Conservation (phyloP, 2,888 invertebrate genomes). For the Vannuccia rotundouncinata region DNA sequence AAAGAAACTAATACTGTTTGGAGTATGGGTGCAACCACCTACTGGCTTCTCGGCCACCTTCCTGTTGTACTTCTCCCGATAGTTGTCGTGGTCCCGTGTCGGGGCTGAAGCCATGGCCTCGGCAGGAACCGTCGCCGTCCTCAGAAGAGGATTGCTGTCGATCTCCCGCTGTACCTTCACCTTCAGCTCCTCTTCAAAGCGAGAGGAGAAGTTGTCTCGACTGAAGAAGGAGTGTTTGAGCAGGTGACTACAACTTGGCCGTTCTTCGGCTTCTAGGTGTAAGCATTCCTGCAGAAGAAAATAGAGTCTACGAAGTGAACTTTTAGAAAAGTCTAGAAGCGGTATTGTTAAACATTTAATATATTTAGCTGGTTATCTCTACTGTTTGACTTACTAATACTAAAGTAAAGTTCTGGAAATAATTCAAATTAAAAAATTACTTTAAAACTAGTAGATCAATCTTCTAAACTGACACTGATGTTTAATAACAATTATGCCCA, state of each 20-base stretch:
- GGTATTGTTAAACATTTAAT: no score
- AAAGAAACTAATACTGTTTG: no score
- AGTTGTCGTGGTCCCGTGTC: not conserved
- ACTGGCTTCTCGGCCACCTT: not conserved
- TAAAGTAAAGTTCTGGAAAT: not conserved
- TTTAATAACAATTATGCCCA: not conserved
- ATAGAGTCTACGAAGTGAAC: no score
- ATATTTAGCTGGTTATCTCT: not conserved
- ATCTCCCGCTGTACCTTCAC: conserved; percentile 42
- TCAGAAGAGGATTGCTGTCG: conserved; percentile 28
- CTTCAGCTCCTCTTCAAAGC: conserved; percentile 50
- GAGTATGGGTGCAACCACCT: no score
- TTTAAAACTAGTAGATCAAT: not conserved
- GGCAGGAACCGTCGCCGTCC: not conserved
- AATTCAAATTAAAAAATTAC: not conserved
- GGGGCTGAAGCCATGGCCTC: not conserved
- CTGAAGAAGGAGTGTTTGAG: conserved; percentile 52
- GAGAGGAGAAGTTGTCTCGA: conserved; percentile 48
- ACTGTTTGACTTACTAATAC: not conserved
- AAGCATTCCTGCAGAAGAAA: conserved; percentile 55
- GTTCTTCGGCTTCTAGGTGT: conserved; percentile 50
- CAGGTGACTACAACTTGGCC: conserved; percentile 53
- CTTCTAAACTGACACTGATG: not conserved
- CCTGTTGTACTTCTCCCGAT: not conserved
- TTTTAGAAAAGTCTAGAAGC: no score